These are phyloP conservation scores for Anoplolepis gracilipes DNA, from an alignment of 1,140 invertebrate genomes.

Conservation along the genomic window DNA sequence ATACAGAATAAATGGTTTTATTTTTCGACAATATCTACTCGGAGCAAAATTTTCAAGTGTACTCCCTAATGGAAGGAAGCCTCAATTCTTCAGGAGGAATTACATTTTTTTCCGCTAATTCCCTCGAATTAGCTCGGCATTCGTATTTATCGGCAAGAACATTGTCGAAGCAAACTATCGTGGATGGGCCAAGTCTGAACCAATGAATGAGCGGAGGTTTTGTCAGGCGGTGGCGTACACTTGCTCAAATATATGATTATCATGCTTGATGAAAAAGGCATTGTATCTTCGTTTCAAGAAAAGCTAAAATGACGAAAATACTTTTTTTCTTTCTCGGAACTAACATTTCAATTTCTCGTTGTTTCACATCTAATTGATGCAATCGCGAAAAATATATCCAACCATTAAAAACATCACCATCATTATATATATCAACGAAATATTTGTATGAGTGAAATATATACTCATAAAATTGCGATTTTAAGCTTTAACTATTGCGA, in stretches of 20 bases:
- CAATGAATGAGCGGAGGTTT: conserved; percentile 20
- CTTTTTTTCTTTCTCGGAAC: conserved; percentile 2
- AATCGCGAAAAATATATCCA: not conserved
- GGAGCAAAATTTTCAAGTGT: not conserved
- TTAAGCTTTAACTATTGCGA: not conserved
- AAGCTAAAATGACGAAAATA: not conserved
- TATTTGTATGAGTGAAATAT: not conserved
- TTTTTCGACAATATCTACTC: not conserved
- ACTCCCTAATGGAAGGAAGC: conserved; percentile 15
- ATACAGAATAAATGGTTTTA: not conserved
- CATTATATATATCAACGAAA: not conserved
- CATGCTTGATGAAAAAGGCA: conserved; percentile 15
- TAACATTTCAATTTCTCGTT: conserved; percentile 18
- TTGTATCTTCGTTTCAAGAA: not conserved
- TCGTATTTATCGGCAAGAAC: conserved; percentile 37
- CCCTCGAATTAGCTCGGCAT: not conserved
- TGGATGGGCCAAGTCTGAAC: conserved; percentile 17
- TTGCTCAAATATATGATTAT: conserved; percentile 61
- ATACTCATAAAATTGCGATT: not conserved
- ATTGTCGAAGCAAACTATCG: conserved; percentile 15
- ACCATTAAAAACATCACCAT: conserved; percentile 16
- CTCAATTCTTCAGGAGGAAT: conserved; percentile 29
- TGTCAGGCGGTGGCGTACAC: conserved; percentile 39
- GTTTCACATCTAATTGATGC: conserved; percentile 19
- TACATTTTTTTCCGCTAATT: conserved; percentile 21